Evolutionary conservation across 1,140 invertebrate genomes (phyloP).

Genomic region (Ditylenchus dipsaci): DNA sequence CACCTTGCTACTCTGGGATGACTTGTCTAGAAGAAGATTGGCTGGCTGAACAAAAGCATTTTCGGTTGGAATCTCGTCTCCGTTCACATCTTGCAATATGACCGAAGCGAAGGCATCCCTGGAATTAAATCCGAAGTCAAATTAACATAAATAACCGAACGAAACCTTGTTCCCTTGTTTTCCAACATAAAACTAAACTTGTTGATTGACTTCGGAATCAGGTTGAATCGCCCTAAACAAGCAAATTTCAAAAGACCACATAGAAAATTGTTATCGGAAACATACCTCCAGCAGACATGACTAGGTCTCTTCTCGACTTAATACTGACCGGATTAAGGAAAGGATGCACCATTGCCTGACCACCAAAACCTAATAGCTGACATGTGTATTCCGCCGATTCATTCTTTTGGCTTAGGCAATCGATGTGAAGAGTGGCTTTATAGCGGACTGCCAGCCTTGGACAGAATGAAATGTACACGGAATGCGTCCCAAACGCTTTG

Average conservation of each 20-base stretch:
- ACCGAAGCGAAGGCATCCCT: not conserved
- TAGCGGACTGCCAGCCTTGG: not conserved
- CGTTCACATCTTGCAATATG: not conserved
- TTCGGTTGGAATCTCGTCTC: not conserved
- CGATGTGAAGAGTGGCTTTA: not conserved
- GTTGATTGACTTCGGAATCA: not conserved
- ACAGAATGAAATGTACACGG: not conserved
- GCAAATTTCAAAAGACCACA: not conserved
- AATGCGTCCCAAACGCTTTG: not conserved
- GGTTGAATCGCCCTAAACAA: not conserved
- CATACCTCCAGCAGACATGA: not conserved
- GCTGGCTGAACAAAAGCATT: slow-evolving; percentile 1
- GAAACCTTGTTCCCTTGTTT: not conserved
- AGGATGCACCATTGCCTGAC: not conserved
- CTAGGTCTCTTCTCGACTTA: not conserved
- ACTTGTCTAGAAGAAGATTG: not conserved
- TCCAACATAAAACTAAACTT: not conserved
- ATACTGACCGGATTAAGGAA: not conserved
- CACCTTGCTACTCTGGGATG: not conserved
- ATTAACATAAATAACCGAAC: not conserved
- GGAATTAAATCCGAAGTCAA: not conserved
- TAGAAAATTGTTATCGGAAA: not conserved
- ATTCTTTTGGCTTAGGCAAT: not conserved
- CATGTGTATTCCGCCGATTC: not conserved
- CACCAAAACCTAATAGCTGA: not conserved